Percentiles rank a stretch among this genome's conserved stretches.
Evolutionary conservation across 2,113 vertebrate genomes (phyloP).

Genomic region (Pongo abelii): DNA sequence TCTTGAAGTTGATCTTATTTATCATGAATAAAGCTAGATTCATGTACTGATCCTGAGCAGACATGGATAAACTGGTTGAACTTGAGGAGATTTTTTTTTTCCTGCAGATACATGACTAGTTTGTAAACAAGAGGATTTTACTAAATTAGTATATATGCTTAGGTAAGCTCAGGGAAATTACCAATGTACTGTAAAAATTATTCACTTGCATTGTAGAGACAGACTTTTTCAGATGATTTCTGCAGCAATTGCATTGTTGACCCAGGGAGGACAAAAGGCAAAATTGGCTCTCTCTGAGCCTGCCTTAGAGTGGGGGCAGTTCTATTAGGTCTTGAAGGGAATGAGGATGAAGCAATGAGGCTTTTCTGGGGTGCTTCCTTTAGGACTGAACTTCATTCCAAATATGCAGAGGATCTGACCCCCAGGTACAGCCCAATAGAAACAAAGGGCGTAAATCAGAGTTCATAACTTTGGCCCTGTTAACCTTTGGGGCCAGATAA

Average conservation of each 20-base stretch:
- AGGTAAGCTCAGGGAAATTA: constrained; percentile 32
- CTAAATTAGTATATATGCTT: constrained; percentile 33
- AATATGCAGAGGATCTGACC: background rate
- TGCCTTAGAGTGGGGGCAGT: background rate
- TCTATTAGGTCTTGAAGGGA: background rate
- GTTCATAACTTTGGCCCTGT: background rate
- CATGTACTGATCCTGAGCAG: background rate
- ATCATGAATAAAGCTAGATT: constrained; percentile 9
- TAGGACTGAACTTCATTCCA: background rate
- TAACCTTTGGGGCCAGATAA: background rate
- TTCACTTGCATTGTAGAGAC: background rate
- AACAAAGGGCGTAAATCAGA: background rate
- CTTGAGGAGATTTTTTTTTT: background rate
- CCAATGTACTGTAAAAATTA: background rate
- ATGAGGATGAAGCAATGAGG: background rate
- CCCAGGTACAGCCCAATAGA: background rate
- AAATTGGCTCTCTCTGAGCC: background rate
- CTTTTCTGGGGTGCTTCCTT: background rate
- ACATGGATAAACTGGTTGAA: background rate
- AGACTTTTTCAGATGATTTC: constrained; percentile 15
- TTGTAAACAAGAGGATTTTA: constrained; percentile 46
- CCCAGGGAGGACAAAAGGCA: background rate
- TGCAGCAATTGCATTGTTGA: background rate
- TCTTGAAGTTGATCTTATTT: constrained; percentile 15
- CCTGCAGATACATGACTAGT: constrained; percentile 21